A percentile compares a stretch with the other conserved stretches of the same genome.
Evolutionary conservation across 2,888 invertebrate genomes (phyloP).

Genomic region (Dasysyrphus tricinctus): DNA sequence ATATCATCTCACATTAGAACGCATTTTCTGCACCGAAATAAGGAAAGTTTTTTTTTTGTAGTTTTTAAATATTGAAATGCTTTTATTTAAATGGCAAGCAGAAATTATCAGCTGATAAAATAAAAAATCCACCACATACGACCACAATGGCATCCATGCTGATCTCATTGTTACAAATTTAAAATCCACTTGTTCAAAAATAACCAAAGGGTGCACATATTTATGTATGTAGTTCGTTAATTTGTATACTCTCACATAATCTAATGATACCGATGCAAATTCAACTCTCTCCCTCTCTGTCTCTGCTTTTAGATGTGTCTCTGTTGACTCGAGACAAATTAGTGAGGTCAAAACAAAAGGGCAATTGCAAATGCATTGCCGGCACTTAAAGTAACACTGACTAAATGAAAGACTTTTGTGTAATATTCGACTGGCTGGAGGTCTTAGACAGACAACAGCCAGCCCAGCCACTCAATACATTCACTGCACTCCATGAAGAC

Average conservation of each 20-base stretch:
- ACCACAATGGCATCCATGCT: background rate
- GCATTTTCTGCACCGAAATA: background rate
- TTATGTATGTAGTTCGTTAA: no score
- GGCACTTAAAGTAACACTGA: constrained; percentile 50
- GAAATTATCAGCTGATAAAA: constrained; percentile 16
- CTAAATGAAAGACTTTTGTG: constrained; percentile 32
- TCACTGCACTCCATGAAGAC: background rate
- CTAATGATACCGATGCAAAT: constrained; percentile 32
- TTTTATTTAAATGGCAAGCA: constrained; percentile 3
- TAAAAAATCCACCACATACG: background rate
- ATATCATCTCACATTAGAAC: constrained; percentile 4
- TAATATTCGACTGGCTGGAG: background rate
- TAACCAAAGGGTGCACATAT: constrained; percentile 23
- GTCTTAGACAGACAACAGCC: constrained; percentile 12
- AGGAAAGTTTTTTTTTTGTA: background rate
- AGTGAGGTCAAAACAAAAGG: constrained; percentile 69
- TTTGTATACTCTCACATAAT: constrained; percentile 26
- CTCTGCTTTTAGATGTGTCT: background rate
- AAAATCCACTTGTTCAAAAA: background rate
- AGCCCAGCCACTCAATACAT: background rate
- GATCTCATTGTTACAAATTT: constrained; percentile 7
- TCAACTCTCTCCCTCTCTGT: background rate
- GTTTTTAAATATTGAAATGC: background rate
- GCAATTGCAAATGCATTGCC: constrained; percentile 59
- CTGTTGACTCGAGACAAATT: constrained; percentile 44